phyloP scores from a whole-genome alignment of 2,113 vertebrate species.

The Malaclemys terrapin region DNA sequence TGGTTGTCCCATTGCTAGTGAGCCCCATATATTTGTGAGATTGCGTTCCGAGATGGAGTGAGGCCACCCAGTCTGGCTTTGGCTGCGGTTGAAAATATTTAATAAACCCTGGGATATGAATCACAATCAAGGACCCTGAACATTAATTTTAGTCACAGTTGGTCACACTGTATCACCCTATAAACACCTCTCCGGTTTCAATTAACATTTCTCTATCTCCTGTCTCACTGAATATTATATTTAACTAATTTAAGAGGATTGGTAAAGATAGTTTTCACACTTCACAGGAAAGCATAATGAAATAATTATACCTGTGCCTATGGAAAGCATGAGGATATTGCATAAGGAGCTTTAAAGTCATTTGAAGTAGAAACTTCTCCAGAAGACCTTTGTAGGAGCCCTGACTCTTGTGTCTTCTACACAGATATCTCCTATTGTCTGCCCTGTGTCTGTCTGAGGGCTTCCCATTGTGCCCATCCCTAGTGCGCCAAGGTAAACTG shows the following conservation, averaged over 20 bases:
- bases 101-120: conserved; percentile 71
- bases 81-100: conserved; percentile 62
- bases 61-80: background rate
- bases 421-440: background rate
- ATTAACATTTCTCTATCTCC: conserved; percentile 84
- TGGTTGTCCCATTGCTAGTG: background rate
- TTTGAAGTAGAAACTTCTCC: conserved; percentile 63
- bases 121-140: conserved; percentile 73
- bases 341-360: conserved; percentile 77
- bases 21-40: background rate
- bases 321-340: conserved; percentile 83
- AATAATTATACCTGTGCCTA: conserved; percentile 85
- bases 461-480: background rate
- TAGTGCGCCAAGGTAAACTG: background rate
- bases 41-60: background rate
- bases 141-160: conserved; percentile 85
- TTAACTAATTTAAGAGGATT: conserved; percentile 86
- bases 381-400: background rate
- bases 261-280: conserved; percentile 89
- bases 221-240: conserved; percentile 84
- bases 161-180: conserved; percentile 80
- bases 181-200: conserved; percentile 86
- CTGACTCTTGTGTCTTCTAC: background rate
- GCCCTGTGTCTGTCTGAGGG: background rate
- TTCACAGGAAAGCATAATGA: conserved; percentile 88